A percentile compares a stretch with the other conserved stretches of the same genome.
Evolutionary conservation across 2,888 invertebrate species (phyloP).

Genomic region (Hydraecia micacea): DNA sequence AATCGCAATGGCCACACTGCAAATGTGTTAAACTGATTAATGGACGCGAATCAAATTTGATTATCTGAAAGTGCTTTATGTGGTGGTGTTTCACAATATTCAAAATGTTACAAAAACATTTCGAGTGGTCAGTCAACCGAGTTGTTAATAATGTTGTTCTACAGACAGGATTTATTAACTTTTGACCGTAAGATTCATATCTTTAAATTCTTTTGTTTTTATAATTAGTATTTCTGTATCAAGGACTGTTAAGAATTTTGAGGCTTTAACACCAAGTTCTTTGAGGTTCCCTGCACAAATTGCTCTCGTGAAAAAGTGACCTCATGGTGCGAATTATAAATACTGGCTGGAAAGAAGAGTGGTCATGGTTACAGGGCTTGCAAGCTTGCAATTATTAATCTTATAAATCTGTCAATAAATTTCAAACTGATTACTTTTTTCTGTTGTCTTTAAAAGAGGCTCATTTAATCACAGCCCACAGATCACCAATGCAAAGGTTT

Average conservation of each 20-base stretch:
- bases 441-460: neutral
- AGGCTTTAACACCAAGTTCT: conserved; percentile 9
- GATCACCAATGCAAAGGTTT: neutral
- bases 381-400: conserved; percentile 22
- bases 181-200: conserved; percentile 73
- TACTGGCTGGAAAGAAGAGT: neutral
- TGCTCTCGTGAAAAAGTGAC: neutral
- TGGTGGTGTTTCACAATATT: conserved; percentile 63
- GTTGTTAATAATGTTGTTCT: conserved; percentile 78
- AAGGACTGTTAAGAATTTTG: conserved; percentile 13
- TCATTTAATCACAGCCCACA: neutral
- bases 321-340: conserved; percentile 15
- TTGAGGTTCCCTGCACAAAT: conserved; percentile 7
- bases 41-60: conserved; percentile 84
- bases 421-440: conserved; percentile 9
- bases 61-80: conserved; percentile 81
- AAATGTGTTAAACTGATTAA: conserved; percentile 88
- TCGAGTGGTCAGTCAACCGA: conserved; percentile 66
- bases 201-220: conserved; percentile 67
- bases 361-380: conserved; percentile 2
- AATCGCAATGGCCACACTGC: conserved; percentile 80
- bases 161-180: conserved; percentile 79
- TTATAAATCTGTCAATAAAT: conserved; percentile 5
- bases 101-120: conserved; percentile 69
- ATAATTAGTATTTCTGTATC: conserved; percentile 52